Percentiles rank a stretch among this genome's conserved stretches.
phyloP scores from a whole-genome alignment of 2,888 invertebrate species.

The Apodemia mormo region DNA sequence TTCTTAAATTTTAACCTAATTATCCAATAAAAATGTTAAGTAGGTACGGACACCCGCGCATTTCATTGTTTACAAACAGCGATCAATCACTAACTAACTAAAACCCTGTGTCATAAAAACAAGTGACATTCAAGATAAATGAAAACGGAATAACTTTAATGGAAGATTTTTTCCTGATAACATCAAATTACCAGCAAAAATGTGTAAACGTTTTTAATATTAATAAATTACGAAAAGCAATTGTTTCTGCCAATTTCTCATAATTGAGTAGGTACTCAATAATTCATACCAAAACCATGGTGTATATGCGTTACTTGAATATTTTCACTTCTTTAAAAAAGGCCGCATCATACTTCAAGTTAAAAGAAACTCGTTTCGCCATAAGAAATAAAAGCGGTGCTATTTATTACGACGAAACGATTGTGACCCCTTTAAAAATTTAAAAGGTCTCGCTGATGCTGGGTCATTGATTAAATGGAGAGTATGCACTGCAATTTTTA shows the following conservation, averaged over 20 bases:
- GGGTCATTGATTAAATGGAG: constrained; percentile 34
- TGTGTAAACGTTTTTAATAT: constrained; percentile 16
- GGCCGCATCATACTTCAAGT: constrained; percentile 55
- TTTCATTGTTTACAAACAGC: no score
- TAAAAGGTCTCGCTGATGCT: constrained; percentile 26
- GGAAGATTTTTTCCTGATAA: not conserved
- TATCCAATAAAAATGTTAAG: no score
- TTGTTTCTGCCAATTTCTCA: constrained; percentile 27
- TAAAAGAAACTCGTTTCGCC: constrained; percentile 60
- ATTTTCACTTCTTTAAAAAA: constrained; percentile 58
- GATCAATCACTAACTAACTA: no score
- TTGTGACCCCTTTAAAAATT: constrained; percentile 49
- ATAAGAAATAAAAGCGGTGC: constrained; percentile 43
- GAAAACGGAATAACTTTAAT: not conserved
- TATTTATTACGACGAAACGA: constrained; percentile 62
- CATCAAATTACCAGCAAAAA: constrained; percentile 18
- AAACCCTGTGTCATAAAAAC: no score
- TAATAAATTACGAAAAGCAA: constrained; percentile 26
- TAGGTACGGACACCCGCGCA: no score
- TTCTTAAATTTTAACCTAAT: no score
- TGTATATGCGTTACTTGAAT: constrained; percentile 55
- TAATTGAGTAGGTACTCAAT: constrained; percentile 30
- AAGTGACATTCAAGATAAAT: no score
- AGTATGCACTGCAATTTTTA: constrained; percentile 10
- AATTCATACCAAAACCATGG: constrained; percentile 43